phyloP scores from a whole-genome alignment of 2,113 vertebrate genomes.

The Syngnathoides biaculeatus region DNA sequence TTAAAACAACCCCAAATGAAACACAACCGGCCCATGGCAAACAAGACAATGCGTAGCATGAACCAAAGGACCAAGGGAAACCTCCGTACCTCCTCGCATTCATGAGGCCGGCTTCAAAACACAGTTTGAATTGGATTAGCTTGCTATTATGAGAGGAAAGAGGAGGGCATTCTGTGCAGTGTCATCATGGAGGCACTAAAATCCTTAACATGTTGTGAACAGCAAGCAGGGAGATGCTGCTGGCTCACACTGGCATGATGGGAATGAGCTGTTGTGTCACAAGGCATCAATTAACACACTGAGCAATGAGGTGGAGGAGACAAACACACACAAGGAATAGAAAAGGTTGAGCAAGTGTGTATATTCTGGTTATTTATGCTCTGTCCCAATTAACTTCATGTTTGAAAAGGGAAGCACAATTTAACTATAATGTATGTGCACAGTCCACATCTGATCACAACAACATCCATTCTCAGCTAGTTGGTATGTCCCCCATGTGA shows the following conservation, averaged over 20 bases:
- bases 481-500: not conserved
- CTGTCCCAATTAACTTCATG: not conserved
- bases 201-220: constrained; percentile 31
- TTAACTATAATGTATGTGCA: not conserved
- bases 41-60: constrained; percentile 13
- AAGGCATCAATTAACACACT: constrained; percentile 30
- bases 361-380: not conserved
- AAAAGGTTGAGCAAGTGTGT: constrained; percentile 6
- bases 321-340: constrained; percentile 14
- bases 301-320: constrained; percentile 13
- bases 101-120: constrained; percentile 19
- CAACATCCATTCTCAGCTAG: not conserved
- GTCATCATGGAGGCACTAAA: constrained; percentile 29
- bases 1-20: constrained; percentile 61
- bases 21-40: constrained; percentile 22
- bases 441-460: not conserved
- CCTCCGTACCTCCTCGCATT: constrained; percentile 7
- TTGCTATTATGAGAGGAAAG: constrained; percentile 27
- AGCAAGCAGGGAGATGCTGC: constrained; percentile 24
- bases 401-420: not conserved
- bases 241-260: constrained; percentile 44
- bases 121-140: constrained; percentile 11
- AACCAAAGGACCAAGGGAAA: constrained; percentile 15
- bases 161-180: constrained; percentile 18
- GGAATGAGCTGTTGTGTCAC: constrained; percentile 47